phyloP scores from a whole-genome alignment of 2,888 invertebrate genomes.

The Gonocerus acuteangulatus region DNA sequence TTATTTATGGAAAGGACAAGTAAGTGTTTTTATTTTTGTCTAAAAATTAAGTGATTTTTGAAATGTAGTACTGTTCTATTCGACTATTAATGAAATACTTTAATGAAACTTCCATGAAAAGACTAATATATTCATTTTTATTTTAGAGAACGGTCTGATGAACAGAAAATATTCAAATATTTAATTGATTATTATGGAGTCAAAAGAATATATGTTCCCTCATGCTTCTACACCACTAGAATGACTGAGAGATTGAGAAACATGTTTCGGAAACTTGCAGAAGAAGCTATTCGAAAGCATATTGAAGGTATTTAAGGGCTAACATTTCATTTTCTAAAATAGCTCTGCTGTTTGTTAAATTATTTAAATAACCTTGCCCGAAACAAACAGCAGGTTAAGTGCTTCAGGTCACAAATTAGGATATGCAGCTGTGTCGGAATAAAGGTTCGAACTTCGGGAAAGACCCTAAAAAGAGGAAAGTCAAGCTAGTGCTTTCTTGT shows the following conservation, averaged over 20 bases:
- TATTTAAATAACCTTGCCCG: no score
- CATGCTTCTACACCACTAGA: neutral
- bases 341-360: no score
- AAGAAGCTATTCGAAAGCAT: neutral
- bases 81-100: no score
- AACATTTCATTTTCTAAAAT: neutral
- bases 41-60: neutral
- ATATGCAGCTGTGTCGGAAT: no score
- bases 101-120: no score
- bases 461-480: no score
- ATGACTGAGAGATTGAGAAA: neutral
- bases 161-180: neutral
- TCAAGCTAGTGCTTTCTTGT: no score
- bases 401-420: no score
- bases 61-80: neutral
- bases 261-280: neutral
- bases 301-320: neutral
- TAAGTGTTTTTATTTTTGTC: neutral
- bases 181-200: conserved; percentile 3
- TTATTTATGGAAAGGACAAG: neutral
- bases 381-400: no score
- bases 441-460: no score
- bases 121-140: no score
- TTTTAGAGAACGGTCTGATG: no score
- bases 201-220: conserved; percentile 9